Evolutionary conservation across 2,888 invertebrate genomes (phyloP).

Genomic region (Luperina testacea): DNA sequence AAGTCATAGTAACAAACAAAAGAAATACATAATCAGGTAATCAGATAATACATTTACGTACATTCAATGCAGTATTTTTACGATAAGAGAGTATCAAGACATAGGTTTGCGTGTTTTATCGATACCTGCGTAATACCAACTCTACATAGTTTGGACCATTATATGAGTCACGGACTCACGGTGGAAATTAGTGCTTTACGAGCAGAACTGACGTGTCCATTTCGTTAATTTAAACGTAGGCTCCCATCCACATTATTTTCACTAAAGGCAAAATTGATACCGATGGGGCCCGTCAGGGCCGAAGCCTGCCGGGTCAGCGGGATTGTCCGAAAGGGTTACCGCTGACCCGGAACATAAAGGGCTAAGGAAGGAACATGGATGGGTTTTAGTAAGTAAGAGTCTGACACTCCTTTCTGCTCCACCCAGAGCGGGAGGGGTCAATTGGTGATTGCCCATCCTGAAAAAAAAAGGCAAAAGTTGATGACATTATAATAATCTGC

Average conservation of each 20-base stretch:
- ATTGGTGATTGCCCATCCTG: too few relatives aligned
- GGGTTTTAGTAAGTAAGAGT: too few relatives aligned
- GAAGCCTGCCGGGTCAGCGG: too few relatives aligned
- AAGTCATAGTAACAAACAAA: conserved; percentile 10
- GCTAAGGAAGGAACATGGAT: too few relatives aligned
- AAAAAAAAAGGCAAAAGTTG: neutral
- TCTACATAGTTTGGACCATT: conserved; percentile 35
- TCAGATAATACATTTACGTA: conserved; percentile 77
- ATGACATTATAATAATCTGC: too few relatives aligned
- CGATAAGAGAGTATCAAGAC: conserved; percentile 59
- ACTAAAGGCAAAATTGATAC: too few relatives aligned
- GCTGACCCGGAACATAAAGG: too few relatives aligned
- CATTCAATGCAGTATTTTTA: conserved; percentile 79
- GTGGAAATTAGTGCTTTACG: conserved; percentile 47
- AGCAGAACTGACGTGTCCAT: conserved; percentile 46
- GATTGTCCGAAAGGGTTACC: too few relatives aligned
- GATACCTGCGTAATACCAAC: conserved; percentile 52
- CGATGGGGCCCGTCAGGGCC: too few relatives aligned
- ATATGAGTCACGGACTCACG: conserved; percentile 55
- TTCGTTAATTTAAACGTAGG: conserved; percentile 56
- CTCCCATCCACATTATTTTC: conserved; percentile 37
- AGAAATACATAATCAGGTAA: conserved; percentile 64
- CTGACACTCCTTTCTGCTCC: too few relatives aligned
- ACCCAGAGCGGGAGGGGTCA: too few relatives aligned
- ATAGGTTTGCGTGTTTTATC: conserved; percentile 63